Evolutionary conservation across 1,140 invertebrate genomes (phyloP).

Genomic region (Andrena cerasifolii): DNA sequence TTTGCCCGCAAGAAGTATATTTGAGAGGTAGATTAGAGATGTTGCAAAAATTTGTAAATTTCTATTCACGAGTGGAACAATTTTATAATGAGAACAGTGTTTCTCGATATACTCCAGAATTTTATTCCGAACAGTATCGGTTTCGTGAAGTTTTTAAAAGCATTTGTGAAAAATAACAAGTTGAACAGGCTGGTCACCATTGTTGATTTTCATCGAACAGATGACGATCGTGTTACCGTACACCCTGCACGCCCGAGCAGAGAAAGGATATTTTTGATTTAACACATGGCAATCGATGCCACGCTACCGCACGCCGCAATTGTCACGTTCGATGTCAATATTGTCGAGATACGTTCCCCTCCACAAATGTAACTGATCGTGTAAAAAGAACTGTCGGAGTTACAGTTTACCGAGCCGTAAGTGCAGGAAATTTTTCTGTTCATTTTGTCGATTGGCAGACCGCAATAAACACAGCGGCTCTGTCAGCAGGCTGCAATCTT

Average conservation of each 20-base stretch:
- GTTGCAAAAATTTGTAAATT: too few species aligned
- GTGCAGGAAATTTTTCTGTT: background rate
- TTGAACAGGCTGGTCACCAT: too few species aligned
- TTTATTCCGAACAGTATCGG: too few species aligned
- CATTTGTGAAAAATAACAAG: too few species aligned
- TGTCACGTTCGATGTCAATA: background rate
- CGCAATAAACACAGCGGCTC: background rate
- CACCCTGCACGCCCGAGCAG: background rate
- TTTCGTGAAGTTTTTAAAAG: too few species aligned
- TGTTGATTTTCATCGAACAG: background rate
- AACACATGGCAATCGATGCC: background rate
- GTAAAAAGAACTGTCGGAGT: background rate
- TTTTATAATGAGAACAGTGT: too few species aligned
- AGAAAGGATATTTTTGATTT: background rate
- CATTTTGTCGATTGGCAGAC: background rate
- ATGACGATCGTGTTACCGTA: background rate
- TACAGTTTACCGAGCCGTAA: background rate
- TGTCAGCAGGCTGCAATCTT: background rate
- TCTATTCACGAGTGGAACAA: too few species aligned
- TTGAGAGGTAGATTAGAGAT: too few species aligned
- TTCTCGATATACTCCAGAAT: too few species aligned
- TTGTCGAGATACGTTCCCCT: background rate
- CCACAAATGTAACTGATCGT: too few species aligned
- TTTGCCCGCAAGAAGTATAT: too few species aligned
- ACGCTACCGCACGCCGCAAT: background rate